Percentiles rank a stretch among this genome's conserved stretches.
phyloP scores from a whole-genome alignment of 1,140 invertebrate species.

The Pseudobourletiella spinata region DNA sequence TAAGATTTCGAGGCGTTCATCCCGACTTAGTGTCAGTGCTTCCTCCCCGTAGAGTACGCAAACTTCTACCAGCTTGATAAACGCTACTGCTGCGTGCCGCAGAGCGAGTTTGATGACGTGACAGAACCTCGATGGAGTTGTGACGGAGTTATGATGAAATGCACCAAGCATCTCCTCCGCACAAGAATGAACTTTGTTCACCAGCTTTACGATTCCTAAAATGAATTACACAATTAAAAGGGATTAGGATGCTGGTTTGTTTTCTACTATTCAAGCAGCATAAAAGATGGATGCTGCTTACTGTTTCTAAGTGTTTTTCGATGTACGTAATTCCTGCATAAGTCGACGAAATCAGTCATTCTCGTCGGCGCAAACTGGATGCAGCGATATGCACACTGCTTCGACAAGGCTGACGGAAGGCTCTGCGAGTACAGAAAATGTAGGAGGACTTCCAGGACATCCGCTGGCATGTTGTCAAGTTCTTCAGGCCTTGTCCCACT shows the following conservation, averaged over 20 bases:
- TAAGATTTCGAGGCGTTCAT: constrained; percentile 37
- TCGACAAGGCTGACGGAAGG: constrained; percentile 48
- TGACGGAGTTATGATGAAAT: constrained; percentile 36
- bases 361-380: constrained; percentile 46
- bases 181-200: constrained; percentile 52
- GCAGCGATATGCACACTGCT: constrained; percentile 48
- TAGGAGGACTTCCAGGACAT: constrained; percentile 50
- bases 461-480: constrained; percentile 47
- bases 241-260: no score
- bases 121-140: constrained; percentile 49
- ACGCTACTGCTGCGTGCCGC: constrained; percentile 49
- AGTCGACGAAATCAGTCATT: constrained; percentile 47
- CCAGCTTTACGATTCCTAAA: constrained; percentile 52
- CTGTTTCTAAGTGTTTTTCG: constrained; percentile 55
- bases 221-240: background rate
- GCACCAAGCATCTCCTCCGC: constrained; percentile 39
- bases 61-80: constrained; percentile 37
- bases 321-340: constrained; percentile 52
- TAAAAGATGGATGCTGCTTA: no score
- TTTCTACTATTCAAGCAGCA: no score
- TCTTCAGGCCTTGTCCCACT: constrained; percentile 48
- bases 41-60: constrained; percentile 37
- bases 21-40: constrained; percentile 35
- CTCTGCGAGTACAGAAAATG: constrained; percentile 58
- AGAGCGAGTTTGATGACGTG: constrained; percentile 52